These are phyloP conservation scores for Daphoenositta chrysoptera DNA, from an alignment of 2,113 vertebrate genomes.

Conservation along the genomic window DNA sequence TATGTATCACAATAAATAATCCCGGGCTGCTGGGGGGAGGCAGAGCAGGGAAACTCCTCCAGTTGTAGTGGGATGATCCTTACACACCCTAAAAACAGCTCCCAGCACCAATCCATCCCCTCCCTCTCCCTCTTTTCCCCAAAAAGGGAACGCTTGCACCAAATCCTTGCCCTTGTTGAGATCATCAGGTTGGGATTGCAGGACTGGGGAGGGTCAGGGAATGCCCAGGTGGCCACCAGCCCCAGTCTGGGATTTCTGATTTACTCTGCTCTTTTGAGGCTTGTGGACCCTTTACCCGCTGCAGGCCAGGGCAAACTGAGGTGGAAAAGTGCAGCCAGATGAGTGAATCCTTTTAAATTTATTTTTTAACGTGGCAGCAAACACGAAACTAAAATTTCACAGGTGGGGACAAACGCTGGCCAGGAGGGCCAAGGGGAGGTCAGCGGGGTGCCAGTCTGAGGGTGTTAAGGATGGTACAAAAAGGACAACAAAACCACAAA, in stretches of 20 bases:
- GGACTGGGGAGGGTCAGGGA: not conserved
- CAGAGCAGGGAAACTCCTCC: not conserved
- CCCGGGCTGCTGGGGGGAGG: not conserved
- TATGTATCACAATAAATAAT: slow-evolving; percentile 37
- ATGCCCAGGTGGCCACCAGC: not conserved
- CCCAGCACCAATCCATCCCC: accelerated
- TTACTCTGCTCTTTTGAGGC: not conserved
- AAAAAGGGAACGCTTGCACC: not conserved
- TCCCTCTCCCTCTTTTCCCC: not conserved
- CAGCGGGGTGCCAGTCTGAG: not conserved
- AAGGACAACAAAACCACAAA: not conserved
- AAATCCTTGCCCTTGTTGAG: not conserved
- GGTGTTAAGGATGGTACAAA: not conserved
- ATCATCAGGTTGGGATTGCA: not conserved
- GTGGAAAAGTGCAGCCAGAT: not conserved
- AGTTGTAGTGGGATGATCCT: accelerated
- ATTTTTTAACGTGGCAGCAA: not conserved
- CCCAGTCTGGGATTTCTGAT: not conserved
- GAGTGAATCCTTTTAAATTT: not conserved
- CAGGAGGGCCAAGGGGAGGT: not conserved
- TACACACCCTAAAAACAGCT: not conserved
- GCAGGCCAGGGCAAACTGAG: not conserved
- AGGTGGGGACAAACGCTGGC: accelerated
- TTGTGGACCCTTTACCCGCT: not conserved
- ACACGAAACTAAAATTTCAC: not conserved